Percentiles rank a stretch among this genome's conserved stretches.
These are phyloP conservation scores for Ruditapes philippinarum DNA, from an alignment of 1,140 invertebrate species.

Conservation along the genomic window DNA sequence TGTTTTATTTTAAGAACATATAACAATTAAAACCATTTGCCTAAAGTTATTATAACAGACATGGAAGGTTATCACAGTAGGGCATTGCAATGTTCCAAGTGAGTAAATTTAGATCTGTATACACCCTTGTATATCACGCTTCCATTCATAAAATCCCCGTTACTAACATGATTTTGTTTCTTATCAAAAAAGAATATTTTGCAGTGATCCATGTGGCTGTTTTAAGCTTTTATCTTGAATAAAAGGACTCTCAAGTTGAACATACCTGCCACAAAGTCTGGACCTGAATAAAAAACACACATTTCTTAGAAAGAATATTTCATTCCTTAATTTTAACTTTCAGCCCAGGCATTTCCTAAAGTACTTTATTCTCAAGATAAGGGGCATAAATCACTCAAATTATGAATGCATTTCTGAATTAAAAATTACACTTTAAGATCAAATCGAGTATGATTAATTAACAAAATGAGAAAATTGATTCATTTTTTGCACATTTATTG, in stretches of 20 bases:
- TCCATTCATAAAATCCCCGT: constrained; percentile 4
- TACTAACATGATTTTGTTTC: background rate
- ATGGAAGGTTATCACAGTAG: background rate
- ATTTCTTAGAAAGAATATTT: background rate
- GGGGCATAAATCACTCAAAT: no score
- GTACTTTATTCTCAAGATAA: background rate
- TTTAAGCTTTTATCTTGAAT: background rate
- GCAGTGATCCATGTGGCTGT: background rate
- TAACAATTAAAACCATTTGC: background rate
- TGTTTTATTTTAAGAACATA: background rate
- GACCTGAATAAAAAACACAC: background rate
- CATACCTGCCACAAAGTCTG: background rate
- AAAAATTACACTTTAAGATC: no score
- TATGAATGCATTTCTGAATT: no score
- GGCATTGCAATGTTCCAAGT: background rate
- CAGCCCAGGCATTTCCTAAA: background rate
- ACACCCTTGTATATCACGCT: constrained; percentile 8
- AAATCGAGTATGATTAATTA: no score
- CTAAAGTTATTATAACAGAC: background rate
- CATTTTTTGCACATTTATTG: no score
- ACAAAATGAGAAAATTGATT: no score
- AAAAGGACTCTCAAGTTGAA: background rate
- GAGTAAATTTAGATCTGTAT: background rate
- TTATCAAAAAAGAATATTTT: constrained; percentile 15
- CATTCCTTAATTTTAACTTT: background rate